These are phyloP conservation scores for Caenorhabditis macrosperma DNA, from an alignment of 2,888 invertebrate species.

Conservation along the genomic window DNA sequence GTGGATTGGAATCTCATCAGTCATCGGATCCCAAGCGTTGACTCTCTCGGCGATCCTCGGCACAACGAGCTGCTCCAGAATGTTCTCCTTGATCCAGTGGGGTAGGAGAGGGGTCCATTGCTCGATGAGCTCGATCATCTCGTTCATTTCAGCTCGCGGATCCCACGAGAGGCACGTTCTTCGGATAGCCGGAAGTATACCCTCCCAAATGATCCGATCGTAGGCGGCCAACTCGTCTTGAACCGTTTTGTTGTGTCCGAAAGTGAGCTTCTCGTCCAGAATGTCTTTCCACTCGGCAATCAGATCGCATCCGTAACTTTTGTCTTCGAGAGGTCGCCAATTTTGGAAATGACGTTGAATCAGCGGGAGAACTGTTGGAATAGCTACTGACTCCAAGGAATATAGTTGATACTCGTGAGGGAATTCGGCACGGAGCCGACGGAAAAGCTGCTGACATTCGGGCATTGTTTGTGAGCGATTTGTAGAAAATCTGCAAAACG, in stretches of 20 bases:
- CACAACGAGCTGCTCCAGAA: conserved; percentile 84
- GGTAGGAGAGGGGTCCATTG: conserved; percentile 89
- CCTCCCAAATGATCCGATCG: conserved; percentile 90
- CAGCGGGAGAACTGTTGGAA: conserved; percentile 89
- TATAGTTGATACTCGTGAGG: conserved; percentile 87
- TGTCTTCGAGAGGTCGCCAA: conserved; percentile 90
- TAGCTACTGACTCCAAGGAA: conserved; percentile 89
- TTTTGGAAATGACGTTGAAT: conserved; percentile 86
- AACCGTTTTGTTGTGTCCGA: conserved; percentile 44
- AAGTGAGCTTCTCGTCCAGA: conserved; percentile 37
- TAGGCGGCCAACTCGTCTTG: conserved; percentile 84
- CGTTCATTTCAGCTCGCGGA: conserved; percentile 84
- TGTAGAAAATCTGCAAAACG: conserved; percentile 34
- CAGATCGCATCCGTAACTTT: conserved; percentile 80
- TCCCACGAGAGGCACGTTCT: conserved; percentile 85
- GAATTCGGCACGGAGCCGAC: conserved; percentile 84
- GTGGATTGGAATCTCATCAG: conserved; percentile 95
- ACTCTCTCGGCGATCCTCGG: conserved; percentile 73
- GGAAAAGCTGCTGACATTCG: conserved; percentile 84
- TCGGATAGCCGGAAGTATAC: conserved; percentile 89
- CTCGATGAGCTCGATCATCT: conserved; percentile 88
- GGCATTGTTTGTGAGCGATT: conserved; percentile 81
- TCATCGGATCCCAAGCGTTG: conserved; percentile 89
- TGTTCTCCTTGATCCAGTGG: conserved; percentile 88
- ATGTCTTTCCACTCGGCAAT: conserved; percentile 78